Evolutionary conservation across 2,888 invertebrate species (phyloP), one percentile per base, ranked within the genome.

Genomic region (Teinopalpus imperialis): DNA sequence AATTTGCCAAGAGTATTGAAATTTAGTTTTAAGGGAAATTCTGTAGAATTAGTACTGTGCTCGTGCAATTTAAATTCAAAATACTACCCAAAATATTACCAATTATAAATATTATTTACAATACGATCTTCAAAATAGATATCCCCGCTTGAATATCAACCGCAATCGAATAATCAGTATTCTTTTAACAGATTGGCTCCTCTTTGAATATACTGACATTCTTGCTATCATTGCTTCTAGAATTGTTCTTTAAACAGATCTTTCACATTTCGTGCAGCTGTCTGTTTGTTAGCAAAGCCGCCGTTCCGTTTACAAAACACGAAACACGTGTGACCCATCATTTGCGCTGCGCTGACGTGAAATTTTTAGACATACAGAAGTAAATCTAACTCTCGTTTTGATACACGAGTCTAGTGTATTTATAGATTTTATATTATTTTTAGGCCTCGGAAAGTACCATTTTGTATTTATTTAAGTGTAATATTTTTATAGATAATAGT

Each of bases 381-480:
- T 16, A 26, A 27, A 7, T 10, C 7, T 8, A 16, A 16, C 9
- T 2, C 14, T 2, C 0, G 21, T 23, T 43, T 29, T n/a, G 23
- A 35, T 9, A 6, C 3, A n/a, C n/a, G n/a, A n/a, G n/a, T n/a
- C n/a, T n/a, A 14, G 23, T 23, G 16, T 24, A 37, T 12, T 24
- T 12, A 18, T 37, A 37, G 24, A 8, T 18, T 37, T 35, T 24
- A 26, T 24, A 7, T n/a, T n/a, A n/a, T n/a, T n/a, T n/a, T n/a
- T n/a, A n/a, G n/a, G n/a, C n/a, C n/a, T 51, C 42, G 27, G 13
- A 42, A 30, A 12, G 41, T 46, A 49, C 37, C 44, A 37, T 44
- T 21, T 32, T 45, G 41, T 49, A 49, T 45, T 49, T 49, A 45
- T 21, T 18, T 35, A 20, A 23, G 5, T 37, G 6, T 21, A 37